A percentile compares a stretch with the other conserved stretches of the same genome.
phyloP scores from a whole-genome alignment of 2,797 vertebrate genomes.

The Eulemur coronatus region DNA sequence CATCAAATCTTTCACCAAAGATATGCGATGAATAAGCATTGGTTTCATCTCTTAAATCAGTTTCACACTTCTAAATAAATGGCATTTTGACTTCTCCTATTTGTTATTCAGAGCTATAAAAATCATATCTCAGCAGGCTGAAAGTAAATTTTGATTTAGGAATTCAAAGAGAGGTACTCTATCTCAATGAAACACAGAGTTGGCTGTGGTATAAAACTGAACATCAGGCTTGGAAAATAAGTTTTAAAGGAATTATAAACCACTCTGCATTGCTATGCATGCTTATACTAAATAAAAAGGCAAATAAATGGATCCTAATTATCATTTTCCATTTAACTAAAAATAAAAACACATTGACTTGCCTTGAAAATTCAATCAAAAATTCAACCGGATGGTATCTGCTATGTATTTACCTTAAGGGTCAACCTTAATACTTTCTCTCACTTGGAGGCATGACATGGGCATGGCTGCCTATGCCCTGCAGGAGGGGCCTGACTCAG shows the following conservation, averaged over 20 bases:
- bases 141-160: conserved; percentile 55
- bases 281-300: not conserved
- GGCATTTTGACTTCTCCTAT: conserved; percentile 35
- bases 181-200: conserved; percentile 8
- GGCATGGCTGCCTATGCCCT: not conserved
- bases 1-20: conserved; percentile 47
- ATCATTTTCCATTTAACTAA: conserved; percentile 39
- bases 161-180: conserved; percentile 15
- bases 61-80: conserved; percentile 21
- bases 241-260: conserved; percentile 48
- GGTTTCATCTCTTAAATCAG: conserved; percentile 70
- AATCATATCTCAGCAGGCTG: conserved; percentile 17
- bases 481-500: not conserved
- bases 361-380: not conserved
- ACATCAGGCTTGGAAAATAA: conserved; percentile 42
- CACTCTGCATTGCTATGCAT: not conserved
- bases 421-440: not conserved
- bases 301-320: conserved; percentile 28
- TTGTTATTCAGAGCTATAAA: conserved; percentile 52
- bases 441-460: not conserved
- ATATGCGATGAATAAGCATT: conserved; percentile 53
- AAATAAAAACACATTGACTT: not conserved
- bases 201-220: conserved; percentile 33
- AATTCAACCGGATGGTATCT: not conserved
- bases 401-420: not conserved